Conservation (phyloP, 2,113 vertebrate genomes). For the Apeltes quadracus region DNA sequence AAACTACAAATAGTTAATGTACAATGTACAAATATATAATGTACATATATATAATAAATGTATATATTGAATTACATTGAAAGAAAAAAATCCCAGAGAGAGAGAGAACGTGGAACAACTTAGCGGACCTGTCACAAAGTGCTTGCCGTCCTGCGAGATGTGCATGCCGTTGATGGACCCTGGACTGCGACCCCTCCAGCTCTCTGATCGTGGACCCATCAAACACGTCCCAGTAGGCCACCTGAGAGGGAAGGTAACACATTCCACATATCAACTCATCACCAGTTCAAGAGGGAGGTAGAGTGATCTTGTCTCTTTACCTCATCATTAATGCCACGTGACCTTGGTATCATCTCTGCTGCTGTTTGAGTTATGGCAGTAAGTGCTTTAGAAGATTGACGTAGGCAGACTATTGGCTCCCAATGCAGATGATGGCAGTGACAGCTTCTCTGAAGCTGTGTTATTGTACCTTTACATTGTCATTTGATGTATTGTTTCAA, state of each 20-base stretch:
- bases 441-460: not conserved
- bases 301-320: not conserved
- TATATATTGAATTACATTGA: constrained; percentile 1
- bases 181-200: constrained; percentile 83
- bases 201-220: constrained; percentile 85
- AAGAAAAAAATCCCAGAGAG: not conserved
- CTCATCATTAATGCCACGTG: not conserved
- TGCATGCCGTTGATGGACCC: constrained; percentile 88
- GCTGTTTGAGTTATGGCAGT: not conserved
- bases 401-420: not conserved
- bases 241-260: constrained; percentile 66
- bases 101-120: too few species aligned
- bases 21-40: not conserved
- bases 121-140: constrained; percentile 88
- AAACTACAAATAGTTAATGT: not conserved
- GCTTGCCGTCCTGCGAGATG: constrained; percentile 81
- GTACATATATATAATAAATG: not conserved
- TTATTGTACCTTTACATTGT: constrained; percentile 1
- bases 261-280: not conserved
- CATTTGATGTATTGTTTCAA: constrained; percentile 1
- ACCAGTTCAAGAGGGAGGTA: not conserved
- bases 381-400: not conserved
- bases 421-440: not conserved
- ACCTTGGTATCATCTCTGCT: constrained; percentile 3
- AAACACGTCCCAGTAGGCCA: constrained; percentile 89